Evolutionary conservation across 2,888 invertebrate genomes (phyloP).

Genomic region (Catotricha subobsoleta): DNA sequence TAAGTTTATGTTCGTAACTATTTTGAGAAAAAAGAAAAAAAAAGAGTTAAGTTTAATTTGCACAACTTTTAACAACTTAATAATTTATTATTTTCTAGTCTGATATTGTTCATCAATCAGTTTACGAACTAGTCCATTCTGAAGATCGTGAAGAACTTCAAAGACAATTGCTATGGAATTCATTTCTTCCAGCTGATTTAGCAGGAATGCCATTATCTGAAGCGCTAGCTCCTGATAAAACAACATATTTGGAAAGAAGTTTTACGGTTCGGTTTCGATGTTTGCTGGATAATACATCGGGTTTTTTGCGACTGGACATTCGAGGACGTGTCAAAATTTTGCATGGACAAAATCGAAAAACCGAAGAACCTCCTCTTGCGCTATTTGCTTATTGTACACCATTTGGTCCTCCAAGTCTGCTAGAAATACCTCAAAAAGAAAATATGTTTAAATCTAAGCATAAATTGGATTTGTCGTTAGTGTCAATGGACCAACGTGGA

Average conservation of each 20-base stretch:
- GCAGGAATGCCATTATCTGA: constrained; percentile 62
- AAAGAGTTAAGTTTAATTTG: no score
- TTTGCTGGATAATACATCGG: constrained; percentile 96
- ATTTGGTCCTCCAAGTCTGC: constrained; percentile 90
- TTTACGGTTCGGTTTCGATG: constrained; percentile 98
- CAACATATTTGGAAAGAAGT: constrained; percentile 81
- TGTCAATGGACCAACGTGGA: constrained; percentile 95
- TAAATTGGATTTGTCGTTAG: constrained; percentile 86
- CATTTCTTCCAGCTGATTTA: constrained; percentile 52
- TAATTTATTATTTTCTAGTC: constrained; percentile 60
- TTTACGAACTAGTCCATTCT: constrained; percentile 96
- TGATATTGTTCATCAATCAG: constrained; percentile 98
- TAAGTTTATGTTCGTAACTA: no score
- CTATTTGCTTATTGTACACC: constrained; percentile 97
- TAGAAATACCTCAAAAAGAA: constrained; percentile 96
- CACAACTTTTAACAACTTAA: neutral
- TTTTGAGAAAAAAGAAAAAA: no score
- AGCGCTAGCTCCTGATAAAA: constrained; percentile 72
- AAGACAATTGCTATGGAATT: constrained; percentile 87
- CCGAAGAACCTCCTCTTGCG: constrained; percentile 84
- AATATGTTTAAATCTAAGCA: constrained; percentile 99
- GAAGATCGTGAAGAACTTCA: constrained; percentile 97
- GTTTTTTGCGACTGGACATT: constrained; percentile 94
- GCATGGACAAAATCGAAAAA: constrained; percentile 90
- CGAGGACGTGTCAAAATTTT: constrained; percentile 90